These are phyloP conservation scores for Bettongia penicillata DNA, from an alignment of 2,113 vertebrate species.

Conservation along the genomic window DNA sequence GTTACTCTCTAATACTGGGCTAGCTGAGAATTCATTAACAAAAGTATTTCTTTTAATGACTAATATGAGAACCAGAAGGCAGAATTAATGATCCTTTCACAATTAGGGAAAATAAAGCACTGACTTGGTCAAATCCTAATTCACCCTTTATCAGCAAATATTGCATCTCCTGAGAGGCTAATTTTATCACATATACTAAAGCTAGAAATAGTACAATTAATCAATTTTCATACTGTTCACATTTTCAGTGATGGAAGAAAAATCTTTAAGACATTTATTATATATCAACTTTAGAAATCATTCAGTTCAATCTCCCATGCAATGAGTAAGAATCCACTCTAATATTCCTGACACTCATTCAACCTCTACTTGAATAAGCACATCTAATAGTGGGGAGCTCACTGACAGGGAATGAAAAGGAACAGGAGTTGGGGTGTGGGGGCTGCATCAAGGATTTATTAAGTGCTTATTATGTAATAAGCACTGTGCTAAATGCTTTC, in stretches of 20 bases:
- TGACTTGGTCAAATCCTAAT: background rate
- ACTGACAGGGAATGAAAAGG: background rate
- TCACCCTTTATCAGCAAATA: background rate
- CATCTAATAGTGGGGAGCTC: background rate
- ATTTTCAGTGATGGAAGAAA: background rate
- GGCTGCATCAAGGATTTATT: background rate
- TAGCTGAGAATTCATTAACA: background rate
- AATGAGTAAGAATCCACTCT: background rate
- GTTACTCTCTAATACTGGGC: background rate
- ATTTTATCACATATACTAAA: background rate
- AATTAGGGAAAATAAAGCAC: background rate
- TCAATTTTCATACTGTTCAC: background rate
- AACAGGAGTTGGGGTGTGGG: too few species aligned
- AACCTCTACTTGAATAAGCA: background rate
- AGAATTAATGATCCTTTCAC: background rate
- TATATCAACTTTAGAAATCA: background rate
- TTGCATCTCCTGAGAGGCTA: background rate
- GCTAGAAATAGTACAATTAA: background rate
- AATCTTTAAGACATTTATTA: background rate
- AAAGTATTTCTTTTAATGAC: background rate
- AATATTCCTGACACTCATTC: background rate
- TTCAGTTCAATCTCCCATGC: background rate
- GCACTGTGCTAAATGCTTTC: background rate
- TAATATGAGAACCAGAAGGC: background rate
- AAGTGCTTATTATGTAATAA: background rate